Percentiles rank a stretch among this genome's conserved stretches.
phyloP scores from a whole-genome alignment of 2,888 invertebrate species.

The Drosophila melanocephala region DNA sequence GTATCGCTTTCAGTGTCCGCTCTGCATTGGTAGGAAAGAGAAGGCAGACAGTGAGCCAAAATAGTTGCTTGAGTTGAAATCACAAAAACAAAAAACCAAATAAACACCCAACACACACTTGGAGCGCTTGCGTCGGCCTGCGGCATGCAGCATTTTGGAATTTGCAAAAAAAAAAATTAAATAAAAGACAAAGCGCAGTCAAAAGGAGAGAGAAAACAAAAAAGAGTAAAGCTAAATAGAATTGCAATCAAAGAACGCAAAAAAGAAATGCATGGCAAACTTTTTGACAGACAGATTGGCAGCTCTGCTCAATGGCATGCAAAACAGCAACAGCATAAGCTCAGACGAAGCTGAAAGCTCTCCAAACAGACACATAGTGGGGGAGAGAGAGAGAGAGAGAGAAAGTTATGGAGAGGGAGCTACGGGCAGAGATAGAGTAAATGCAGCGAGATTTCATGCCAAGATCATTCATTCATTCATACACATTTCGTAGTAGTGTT shows the following conservation, averaged over 20 bases:
- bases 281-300: constrained; percentile 49
- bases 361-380: background rate
- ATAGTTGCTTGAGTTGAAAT: constrained; percentile 14
- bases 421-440: background rate
- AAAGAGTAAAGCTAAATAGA: background rate
- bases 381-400: background rate
- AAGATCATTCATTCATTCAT: constrained; percentile 34
- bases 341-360: constrained; percentile 2
- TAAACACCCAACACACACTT: constrained; percentile 50
- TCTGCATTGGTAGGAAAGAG: constrained; percentile 55
- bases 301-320: constrained; percentile 37
- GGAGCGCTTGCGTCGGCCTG: constrained; percentile 46
- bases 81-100: constrained; percentile 10
- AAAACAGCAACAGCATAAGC: constrained; percentile 19
- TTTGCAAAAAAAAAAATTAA: background rate
- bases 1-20: constrained; percentile 82
- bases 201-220: background rate
- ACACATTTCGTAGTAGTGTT: background rate
- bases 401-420: background rate
- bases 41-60: constrained; percentile 9
- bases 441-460: constrained; percentile 10
- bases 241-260: constrained; percentile 1
- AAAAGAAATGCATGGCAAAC: constrained; percentile 18
- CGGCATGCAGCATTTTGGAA: constrained; percentile 53
- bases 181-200: background rate